Base-by-base conservation (phyloP, 2,888 invertebrate genomes). In the Cordilura impudica region DNA sequence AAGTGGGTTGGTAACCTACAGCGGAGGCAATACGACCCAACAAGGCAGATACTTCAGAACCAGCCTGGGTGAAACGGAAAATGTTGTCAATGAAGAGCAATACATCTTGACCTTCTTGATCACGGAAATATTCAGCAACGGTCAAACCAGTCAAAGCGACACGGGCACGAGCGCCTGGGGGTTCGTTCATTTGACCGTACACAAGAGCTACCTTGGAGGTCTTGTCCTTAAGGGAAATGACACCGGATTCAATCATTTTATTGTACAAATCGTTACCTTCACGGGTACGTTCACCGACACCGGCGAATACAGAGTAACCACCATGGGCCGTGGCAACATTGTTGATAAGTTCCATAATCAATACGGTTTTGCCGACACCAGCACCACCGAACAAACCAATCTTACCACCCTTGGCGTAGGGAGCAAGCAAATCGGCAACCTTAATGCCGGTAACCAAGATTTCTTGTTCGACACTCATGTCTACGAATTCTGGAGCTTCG, bases 181-280 rank as follows among this genome's bases (percentile, higher is more conserved):
- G 97, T 91, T 97, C 97, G 89, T 97, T 97, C 97, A 97, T 97
- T 91, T 97, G 97, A 81, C 97, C 97, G 87, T 97, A 97, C 83
- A 97, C 97, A 78, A 97, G 93, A 0, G 97, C 95, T 67, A 85
- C 85, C 79, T 97, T 97, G 16, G 97, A 97, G 51, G 94, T 94
- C 90, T 96, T 95, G 89, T 96, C 96, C 87, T 94, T 96, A 23
- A 97, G 91, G 53, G 96, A 96, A 89, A 97, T 97, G 85, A 97
- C 97, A 87, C 96, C 96, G 81, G 94, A 93, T 90, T 96, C 97
- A 91, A 97, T 97, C 97, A 97, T 97, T 91, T 97, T 97, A 90
- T 96, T 95, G 91, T 97, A 97, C 86, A 97, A 92, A 91, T 97
- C 97, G 89, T 97, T 97, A 82, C 97, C 97, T 90, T 97, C 97